Evolutionary conservation across 2,888 invertebrate genomes (phyloP).

Genomic region (Pollenia angustigena): DNA sequence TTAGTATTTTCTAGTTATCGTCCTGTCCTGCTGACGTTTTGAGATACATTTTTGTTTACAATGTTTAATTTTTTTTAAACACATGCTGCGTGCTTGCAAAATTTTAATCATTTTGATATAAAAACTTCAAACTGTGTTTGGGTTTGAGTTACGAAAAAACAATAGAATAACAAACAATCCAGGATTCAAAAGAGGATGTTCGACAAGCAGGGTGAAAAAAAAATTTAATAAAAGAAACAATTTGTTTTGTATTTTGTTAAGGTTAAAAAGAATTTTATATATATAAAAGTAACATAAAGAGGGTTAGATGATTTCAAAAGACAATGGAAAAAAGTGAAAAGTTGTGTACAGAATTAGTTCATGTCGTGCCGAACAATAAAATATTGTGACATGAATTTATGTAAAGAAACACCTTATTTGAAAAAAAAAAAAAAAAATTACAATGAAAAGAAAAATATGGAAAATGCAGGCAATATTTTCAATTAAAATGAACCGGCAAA

Average conservation of each 20-base stretch:
- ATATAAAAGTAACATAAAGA: not conserved
- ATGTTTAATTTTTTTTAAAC: slow-evolving; percentile 11
- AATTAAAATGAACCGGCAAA: not conserved
- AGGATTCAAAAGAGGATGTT: slow-evolving; percentile 48
- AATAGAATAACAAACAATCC: slow-evolving; percentile 33
- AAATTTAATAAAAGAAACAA: slow-evolving; percentile 42
- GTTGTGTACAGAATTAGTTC: slow-evolving; percentile 26
- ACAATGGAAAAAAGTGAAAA: not conserved
- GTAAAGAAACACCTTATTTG: slow-evolving; percentile 45
- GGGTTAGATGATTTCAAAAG: slow-evolving; percentile 1
- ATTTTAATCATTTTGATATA: slow-evolving; percentile 70
- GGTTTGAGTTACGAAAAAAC: not conserved
- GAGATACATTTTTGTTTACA: slow-evolving; percentile 32
- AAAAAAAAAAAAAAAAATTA: slow-evolving; percentile 23
- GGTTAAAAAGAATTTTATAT: not conserved
- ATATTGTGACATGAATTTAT: slow-evolving; percentile 68
- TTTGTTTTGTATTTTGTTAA: slow-evolving; percentile 40
- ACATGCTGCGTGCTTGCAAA: slow-evolving; percentile 66
- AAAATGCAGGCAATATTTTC: not conserved
- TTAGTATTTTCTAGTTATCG: not conserved
- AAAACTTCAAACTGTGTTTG: slow-evolving; percentile 23
- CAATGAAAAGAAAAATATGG: not conserved
- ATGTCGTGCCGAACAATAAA: slow-evolving; percentile 41
- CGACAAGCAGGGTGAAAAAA: slow-evolving; percentile 52
- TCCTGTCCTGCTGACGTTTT: not conserved